Evolutionary conservation across 2,888 invertebrate genomes (phyloP).

Genomic region (Ormia ochracea): DNA sequence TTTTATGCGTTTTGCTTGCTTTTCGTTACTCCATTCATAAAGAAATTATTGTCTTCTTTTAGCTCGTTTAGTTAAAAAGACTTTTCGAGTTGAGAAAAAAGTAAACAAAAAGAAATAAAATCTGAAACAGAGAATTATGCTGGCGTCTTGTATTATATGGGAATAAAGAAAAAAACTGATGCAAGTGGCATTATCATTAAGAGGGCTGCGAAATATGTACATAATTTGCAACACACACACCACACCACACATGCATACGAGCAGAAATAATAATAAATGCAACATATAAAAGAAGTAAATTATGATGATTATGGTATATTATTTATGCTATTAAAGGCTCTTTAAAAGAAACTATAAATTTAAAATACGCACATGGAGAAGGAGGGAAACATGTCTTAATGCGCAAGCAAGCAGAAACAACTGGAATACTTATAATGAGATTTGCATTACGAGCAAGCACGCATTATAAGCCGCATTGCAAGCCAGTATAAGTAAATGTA

Average conservation of each 20-base stretch:
- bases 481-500: no score
- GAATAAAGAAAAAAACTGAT: conserved; percentile 1
- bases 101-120: not conserved
- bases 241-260: no score
- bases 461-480: not conserved
- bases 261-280: conserved; percentile 5
- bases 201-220: not conserved
- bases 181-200: conserved; percentile 41
- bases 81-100: not conserved
- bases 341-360: conserved; percentile 62
- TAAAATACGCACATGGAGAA: conserved; percentile 34
- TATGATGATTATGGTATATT: conserved; percentile 65
- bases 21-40: conserved; percentile 4
- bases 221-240: not conserved
- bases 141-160: conserved; percentile 36
- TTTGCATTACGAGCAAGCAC: not conserved
- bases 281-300: conserved; percentile 63
- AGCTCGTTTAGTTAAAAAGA: conserved; percentile 23
- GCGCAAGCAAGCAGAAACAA: not conserved
- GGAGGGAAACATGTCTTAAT: not conserved
- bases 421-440: not conserved
- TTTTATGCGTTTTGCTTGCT: conserved; percentile 22
- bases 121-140: conserved; percentile 37
- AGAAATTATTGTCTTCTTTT: conserved; percentile 34
- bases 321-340: conserved; percentile 64